A percentile compares a stretch with the other conserved stretches of the same genome.
phyloP scores from a whole-genome alignment of 2,888 invertebrate genomes.

The Megastigmus dorsalis region DNA sequence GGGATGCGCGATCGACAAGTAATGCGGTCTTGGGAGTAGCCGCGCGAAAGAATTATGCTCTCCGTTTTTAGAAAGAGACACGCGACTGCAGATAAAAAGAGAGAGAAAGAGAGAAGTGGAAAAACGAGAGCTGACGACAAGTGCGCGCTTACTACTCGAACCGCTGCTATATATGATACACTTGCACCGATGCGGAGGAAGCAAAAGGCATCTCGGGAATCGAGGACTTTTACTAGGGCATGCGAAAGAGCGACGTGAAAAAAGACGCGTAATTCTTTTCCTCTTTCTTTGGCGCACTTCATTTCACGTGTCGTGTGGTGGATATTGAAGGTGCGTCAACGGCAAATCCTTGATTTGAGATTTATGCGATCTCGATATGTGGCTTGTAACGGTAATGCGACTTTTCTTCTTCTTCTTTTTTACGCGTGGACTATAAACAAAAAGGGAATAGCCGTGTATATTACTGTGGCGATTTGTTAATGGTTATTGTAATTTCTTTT shows the following conservation, averaged over 20 bases:
- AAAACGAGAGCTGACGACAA: too few species aligned
- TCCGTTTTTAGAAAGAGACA: conserved; percentile 28
- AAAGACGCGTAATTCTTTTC: conserved; percentile 17
- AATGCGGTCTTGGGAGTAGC: background rate
- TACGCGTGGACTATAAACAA: too few species aligned
- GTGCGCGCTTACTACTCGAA: too few species aligned
- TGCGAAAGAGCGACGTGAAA: conserved; percentile 7
- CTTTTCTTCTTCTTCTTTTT: too few species aligned
- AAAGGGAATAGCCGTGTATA: too few species aligned
- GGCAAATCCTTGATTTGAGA: conserved; percentile 16
- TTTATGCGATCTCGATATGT: conserved; percentile 19
- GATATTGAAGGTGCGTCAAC: conserved; percentile 23
- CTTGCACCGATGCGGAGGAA: too few species aligned
- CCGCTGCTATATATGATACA: too few species aligned
- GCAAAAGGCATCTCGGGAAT: too few species aligned
- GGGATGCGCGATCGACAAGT: conserved; percentile 34
- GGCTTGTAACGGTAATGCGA: background rate
- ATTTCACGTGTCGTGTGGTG: background rate
- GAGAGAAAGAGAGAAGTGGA: background rate
- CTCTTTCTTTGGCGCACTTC: background rate
- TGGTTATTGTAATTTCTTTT: too few species aligned
- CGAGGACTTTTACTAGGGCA: conserved; percentile 5
- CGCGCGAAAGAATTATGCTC: conserved; percentile 36
- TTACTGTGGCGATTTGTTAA: too few species aligned
- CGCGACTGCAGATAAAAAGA: background rate